phyloP scores from a whole-genome alignment of 1,140 invertebrate species.

The Phenacoccus solenopsis region DNA sequence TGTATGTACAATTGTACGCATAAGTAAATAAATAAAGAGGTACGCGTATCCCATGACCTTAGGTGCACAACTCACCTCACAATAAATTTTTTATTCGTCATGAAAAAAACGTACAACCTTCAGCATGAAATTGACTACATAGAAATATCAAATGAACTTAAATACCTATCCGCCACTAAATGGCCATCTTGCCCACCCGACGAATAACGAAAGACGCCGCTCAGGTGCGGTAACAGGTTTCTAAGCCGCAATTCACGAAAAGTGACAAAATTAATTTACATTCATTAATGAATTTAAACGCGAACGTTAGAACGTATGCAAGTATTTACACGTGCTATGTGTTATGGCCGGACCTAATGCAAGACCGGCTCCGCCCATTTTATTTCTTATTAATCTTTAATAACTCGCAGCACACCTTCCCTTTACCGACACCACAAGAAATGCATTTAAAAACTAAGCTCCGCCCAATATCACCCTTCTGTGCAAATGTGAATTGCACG shows the following conservation, averaged over 20 bases:
- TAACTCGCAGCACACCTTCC: background rate
- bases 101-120: no score
- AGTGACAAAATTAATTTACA: background rate
- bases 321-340: conserved; percentile 1
- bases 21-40: no score
- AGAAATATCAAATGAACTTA: no score
- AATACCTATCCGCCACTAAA: no score
- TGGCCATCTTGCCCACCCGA: no score
- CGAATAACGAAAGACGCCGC: background rate
- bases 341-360: background rate
- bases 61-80: no score
- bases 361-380: background rate
- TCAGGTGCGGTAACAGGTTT: background rate
- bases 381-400: background rate
- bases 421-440: background rate
- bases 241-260: background rate
- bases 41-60: no score
- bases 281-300: background rate
- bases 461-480: background rate
- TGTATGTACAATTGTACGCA: no score
- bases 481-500: background rate
- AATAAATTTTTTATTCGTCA: no score
- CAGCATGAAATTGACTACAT: no score
- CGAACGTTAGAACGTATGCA: background rate
- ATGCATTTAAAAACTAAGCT: background rate